These are phyloP conservation scores for Odontesthes bonariensis DNA, from an alignment of 2,113 vertebrate genomes.

Conservation along the genomic window DNA sequence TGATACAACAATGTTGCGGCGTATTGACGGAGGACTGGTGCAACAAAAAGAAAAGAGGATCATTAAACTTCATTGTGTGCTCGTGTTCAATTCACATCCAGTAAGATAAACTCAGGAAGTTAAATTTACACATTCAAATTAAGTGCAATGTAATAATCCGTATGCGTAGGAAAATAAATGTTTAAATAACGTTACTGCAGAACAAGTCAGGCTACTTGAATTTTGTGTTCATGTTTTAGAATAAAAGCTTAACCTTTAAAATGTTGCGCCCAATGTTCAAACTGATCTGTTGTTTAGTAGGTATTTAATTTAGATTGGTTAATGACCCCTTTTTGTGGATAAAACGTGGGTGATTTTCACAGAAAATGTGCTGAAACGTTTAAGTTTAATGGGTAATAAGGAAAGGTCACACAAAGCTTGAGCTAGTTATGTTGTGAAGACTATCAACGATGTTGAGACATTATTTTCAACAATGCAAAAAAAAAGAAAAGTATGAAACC, in stretches of 20 bases:
- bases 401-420: too few relatives aligned
- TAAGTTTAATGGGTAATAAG: too few relatives aligned
- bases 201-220: background rate
- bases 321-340: background rate
- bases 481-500: background rate
- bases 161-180: constrained; percentile 9
- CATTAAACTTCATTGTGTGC: constrained; percentile 23
- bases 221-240: background rate
- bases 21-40: background rate
- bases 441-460: background rate
- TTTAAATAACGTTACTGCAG: background rate
- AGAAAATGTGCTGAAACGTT: too few relatives aligned
- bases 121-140: constrained; percentile 47
- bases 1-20: background rate
- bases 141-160: constrained; percentile 12
- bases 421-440: background rate
- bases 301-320: constrained; percentile 11
- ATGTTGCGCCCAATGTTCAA: background rate
- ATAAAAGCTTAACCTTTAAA: background rate
- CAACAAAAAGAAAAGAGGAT: background rate
- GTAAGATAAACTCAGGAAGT: constrained; percentile 75
- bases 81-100: constrained; percentile 43
- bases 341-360: background rate
- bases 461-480: background rate
- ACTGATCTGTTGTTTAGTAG: constrained; percentile 6